Evolutionary conservation across 2,113 vertebrate species (phyloP).

Genomic region (Prunella himalayana): DNA sequence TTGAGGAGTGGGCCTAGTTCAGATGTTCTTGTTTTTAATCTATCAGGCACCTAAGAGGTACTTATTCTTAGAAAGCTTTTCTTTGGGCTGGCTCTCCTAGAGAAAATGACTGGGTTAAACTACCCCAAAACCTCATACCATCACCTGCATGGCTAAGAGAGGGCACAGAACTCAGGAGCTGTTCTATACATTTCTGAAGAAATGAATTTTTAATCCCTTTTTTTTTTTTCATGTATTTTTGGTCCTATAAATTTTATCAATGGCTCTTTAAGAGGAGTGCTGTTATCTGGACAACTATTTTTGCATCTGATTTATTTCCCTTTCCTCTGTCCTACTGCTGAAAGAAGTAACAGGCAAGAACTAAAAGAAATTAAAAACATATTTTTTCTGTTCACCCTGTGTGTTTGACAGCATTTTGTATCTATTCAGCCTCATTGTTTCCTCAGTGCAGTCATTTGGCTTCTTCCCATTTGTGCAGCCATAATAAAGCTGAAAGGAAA

Average conservation of each 20-base stretch:
- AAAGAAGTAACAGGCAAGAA: constrained; percentile 21
- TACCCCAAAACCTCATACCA: not conserved
- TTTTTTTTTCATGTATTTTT: not conserved
- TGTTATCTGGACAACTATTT: not conserved
- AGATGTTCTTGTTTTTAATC: not conserved
- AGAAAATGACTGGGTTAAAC: not conserved
- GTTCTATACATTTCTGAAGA: not conserved
- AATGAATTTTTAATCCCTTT: not conserved
- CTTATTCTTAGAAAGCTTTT: not conserved
- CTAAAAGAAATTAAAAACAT: constrained; percentile 39
- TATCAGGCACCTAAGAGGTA: not conserved
- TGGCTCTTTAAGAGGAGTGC: not conserved
- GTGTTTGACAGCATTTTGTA: constrained; percentile 32
- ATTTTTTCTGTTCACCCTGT: constrained; percentile 1
- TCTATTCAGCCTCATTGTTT: constrained; percentile 1
- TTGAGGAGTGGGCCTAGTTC: not conserved
- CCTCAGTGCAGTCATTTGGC: constrained; percentile 18
- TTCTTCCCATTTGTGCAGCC: constrained; percentile 20
- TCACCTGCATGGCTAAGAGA: not conserved
- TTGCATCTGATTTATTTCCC: not conserved
- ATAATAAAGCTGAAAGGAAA: not conserved
- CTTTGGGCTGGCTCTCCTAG: not conserved
- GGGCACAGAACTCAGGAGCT: not conserved
- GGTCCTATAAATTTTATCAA: not conserved
- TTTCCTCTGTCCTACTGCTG: not conserved